These are phyloP conservation scores for Synanceia verrucosa DNA, from an alignment of 2,797 vertebrate species.

Conservation along the genomic window DNA sequence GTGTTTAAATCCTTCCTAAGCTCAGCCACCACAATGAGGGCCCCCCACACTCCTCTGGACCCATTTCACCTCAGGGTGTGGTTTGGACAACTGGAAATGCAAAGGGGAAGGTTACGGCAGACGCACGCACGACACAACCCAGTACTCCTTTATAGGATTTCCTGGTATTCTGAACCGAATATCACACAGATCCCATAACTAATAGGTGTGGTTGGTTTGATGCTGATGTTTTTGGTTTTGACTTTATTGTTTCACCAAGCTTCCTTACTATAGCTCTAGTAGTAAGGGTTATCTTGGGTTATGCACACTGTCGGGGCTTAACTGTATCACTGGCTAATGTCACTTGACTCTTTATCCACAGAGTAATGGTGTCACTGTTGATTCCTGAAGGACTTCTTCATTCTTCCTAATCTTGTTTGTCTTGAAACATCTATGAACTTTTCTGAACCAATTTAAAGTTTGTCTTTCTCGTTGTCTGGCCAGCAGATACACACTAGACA, in stretches of 20 bases:
- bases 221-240: constrained; percentile 36
- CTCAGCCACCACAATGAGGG: constrained; percentile 59
- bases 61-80: constrained; percentile 61
- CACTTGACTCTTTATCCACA: constrained; percentile 9
- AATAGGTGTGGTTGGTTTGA: constrained; percentile 6
- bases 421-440: background rate
- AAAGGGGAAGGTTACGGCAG: constrained; percentile 7
- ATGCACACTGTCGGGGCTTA: constrained; percentile 14
- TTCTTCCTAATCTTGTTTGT: background rate
- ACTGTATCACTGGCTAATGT: constrained; percentile 14
- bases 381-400: background rate
- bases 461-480: background rate
- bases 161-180: background rate
- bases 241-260: constrained; percentile 49
- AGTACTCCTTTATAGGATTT: constrained; percentile 4
- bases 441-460: background rate
- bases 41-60: constrained; percentile 58
- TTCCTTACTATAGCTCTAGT: constrained; percentile 45
- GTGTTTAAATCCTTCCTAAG: constrained; percentile 76
- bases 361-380: background rate
- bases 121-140: constrained; percentile 1
- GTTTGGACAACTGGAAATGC: constrained; percentile 33
- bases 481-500: background rate
- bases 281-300: constrained; percentile 36
- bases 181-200: background rate